phyloP scores from a whole-genome alignment of 2,113 vertebrate species.

The Fukomys damarensis region DNA sequence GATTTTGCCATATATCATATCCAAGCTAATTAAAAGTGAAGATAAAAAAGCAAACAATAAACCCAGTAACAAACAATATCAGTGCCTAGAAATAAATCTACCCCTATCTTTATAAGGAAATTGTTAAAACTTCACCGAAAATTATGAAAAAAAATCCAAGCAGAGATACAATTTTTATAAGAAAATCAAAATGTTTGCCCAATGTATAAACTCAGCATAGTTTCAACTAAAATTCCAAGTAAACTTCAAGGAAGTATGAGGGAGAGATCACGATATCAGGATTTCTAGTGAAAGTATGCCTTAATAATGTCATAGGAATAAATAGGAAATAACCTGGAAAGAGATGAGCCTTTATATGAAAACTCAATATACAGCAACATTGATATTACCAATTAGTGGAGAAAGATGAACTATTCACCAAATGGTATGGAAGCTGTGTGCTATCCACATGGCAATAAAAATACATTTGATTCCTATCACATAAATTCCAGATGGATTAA shows the following conservation, averaged over 20 bases:
- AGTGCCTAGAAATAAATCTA: not conserved
- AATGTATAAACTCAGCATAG: not conserved
- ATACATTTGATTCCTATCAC: conserved; percentile 17
- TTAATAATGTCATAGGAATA: conserved; percentile 23
- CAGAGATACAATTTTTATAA: not conserved
- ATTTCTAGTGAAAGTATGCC: not conserved
- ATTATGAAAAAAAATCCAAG: conserved; percentile 37
- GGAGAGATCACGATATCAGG: not conserved
- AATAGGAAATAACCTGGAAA: conserved; percentile 11
- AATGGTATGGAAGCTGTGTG: not conserved
- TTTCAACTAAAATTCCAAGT: conserved; percentile 20
- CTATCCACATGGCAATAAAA: conserved; percentile 51
- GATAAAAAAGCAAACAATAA: not conserved
- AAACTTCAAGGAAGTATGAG: conserved; percentile 12
- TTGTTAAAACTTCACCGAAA: conserved; percentile 15
- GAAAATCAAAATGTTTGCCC: conserved; percentile 12
- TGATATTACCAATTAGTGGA: not conserved
- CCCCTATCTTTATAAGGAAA: not conserved
- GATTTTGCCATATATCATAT: not conserved
- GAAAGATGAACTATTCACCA: not conserved
- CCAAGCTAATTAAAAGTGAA: not conserved
- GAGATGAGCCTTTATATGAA: not conserved
- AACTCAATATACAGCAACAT: not conserved
- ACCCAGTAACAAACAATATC: not conserved
- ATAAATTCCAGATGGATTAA: conserved; percentile 41